phyloP scores from a whole-genome alignment of 2,888 invertebrate species.

The Saturnia japonica region DNA sequence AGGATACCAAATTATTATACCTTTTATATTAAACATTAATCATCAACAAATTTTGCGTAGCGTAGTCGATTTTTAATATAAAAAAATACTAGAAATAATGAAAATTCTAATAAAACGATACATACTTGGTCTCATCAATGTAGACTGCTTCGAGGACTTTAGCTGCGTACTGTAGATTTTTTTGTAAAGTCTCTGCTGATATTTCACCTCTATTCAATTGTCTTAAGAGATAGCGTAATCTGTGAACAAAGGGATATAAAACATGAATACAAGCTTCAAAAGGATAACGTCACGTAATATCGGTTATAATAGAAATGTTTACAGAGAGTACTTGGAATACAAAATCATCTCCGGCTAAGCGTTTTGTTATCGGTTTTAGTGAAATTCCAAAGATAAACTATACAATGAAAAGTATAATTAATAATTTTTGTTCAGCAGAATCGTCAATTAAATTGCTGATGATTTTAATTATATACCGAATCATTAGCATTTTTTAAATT shows the following conservation, averaged over 20 bases:
- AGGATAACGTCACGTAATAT: not conserved
- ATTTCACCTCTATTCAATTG: slow-evolving; percentile 94
- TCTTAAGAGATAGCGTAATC: slow-evolving; percentile 94
- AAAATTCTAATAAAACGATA: slow-evolving; percentile 45
- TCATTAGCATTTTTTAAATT: no score
- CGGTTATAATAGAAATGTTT: not conserved
- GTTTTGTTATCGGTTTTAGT: not conserved
- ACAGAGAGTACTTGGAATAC: not conserved
- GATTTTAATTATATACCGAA: no score
- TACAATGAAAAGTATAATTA: not conserved
- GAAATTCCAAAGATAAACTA: not conserved
- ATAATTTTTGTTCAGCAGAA: no score
- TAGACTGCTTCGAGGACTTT: slow-evolving; percentile 96
- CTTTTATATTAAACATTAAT: not conserved
- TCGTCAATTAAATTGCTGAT: no score
- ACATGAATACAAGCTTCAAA: not conserved
- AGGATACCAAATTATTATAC: no score
- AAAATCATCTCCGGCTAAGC: not conserved
- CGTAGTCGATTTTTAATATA: slow-evolving; percentile 33
- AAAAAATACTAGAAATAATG: not conserved
- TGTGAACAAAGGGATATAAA: slow-evolving; percentile 74
- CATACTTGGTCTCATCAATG: slow-evolving; percentile 96
- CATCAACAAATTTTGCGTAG: slow-evolving; percentile 30
- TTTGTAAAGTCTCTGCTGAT: slow-evolving; percentile 93
- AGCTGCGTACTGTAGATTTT: slow-evolving; percentile 96